Evolutionary conservation across 1,140 invertebrate genomes (phyloP), one percentile per base, ranked within the genome.

Genomic region (Gyrodactylus salaris): DNA sequence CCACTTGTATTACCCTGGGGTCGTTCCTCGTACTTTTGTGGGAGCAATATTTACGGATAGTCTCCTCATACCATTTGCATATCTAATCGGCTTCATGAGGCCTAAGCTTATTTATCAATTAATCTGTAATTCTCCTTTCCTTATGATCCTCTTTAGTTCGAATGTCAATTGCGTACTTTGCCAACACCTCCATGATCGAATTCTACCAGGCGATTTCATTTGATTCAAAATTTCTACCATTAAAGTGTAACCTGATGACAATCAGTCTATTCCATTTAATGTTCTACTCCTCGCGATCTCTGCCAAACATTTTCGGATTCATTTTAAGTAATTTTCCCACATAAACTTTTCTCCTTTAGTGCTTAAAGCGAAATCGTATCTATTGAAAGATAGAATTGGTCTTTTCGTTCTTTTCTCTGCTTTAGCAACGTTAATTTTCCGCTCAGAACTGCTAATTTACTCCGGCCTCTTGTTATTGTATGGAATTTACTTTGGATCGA

Each of bases 1-100:
- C 83, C 93, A 99, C 83, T 84, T 88, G 79, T 88, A 95, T 79
- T 98, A 93, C 84, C 92, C 94, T 77, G 94, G 95, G 73, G 92
- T 97, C 76, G 94, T 99, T 71, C 92, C 94, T 69, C 84, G 95
- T 76, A 90, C 89, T 68, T 99, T 99, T 82, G 78, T 96, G 70
- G 93, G 93, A 54, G 88, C 94, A 68, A 79, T 97, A n/a, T 78
- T 88, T 71, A 84, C 97, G 76, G 86, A 89, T 0, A 78, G 84
- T 27, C 76, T 92, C 27, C 85, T 88, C n/a, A 84, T 85, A 70
- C 91, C 90, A 68, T 78, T 89, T 20, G 26, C 21, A 22, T 24
- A 25, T 24, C 25, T 71, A 25, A 1, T n/a, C 24, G 70, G 25
- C n/a, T 20, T 71, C 20, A 25, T 78, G 84, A 27, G 76, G 91